Evolutionary conservation across 2,888 invertebrate genomes (phyloP), one percentile per base, ranked within the genome.

Genomic region (Iselma pallidipennis): DNA sequence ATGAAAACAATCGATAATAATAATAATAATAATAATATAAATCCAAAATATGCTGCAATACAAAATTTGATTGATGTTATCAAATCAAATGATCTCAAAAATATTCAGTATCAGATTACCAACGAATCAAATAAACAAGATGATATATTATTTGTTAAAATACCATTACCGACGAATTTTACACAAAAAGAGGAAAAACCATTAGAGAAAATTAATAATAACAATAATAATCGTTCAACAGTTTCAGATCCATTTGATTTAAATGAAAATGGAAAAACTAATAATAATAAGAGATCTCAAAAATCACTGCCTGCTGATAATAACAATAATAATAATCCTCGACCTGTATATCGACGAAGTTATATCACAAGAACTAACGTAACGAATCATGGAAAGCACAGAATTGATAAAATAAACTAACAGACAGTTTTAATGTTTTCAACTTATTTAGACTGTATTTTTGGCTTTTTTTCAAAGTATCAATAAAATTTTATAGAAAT

Each of bases 51-150:
- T 51, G 69, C 74, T 4, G 81, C 81, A 9, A 81, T 82, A 23
- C 76, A 80, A 60, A 81, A 76, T 68, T 69, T 82, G 49, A 80
- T 81, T 49, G 70, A 79, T 55, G 74, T 79, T 4, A 81, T 82
- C 12, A 78, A 80, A 62, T 74, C 76, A 14, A 79, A 81, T 61
- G 79, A 80, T 60, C 68, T 79, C 28, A 75, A 79, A 49, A 76
- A 80, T 58, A 69, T 80, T 12, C 74, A 80, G 55, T 81, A 80
- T 63, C 76, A 78, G 66, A 78, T 80, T 53, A 67, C 75, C 12
- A 81, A 81, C 66, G 71, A 74, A 28, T 74, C 80, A 0, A 73
- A 77, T 59, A 79, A 75, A 52, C 66, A 70, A 3, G 78, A 81
- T 55, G 80, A 81, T 62, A 67, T 79, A 48, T 66, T 81, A 23